Evolutionary conservation across 2,888 invertebrate genomes (phyloP), one percentile per base, ranked within the genome.

Genomic region (Drosophila sordidula): DNA sequence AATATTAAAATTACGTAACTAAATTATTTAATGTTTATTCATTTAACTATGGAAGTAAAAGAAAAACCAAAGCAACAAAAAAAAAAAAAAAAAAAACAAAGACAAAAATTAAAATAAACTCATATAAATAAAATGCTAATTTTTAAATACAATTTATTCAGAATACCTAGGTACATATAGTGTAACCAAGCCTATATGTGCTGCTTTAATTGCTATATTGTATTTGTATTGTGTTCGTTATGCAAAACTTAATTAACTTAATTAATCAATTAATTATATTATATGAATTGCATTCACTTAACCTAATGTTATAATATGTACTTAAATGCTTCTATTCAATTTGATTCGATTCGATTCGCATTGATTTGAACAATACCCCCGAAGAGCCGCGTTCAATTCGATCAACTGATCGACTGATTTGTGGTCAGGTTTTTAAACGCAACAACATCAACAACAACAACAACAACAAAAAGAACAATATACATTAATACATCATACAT

Each of bases 21-120:
- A 85, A 82, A 85, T 82, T 85, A 82, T 82, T 82, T 79, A 80
- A 86, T 81, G 87, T 83, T 83, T 83, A 83, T 67, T 83, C 66
- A 80, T 83, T 83, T 80, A 72, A 68, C 55, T 58, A 75, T 56
- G 54, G 45, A 55, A 78, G 25, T 44, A 58, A 63, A 57, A 54
- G 11, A 49, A 50, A 57, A 44, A 61, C 16, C 11, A 16, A 36
- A 64, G 44, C 44, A 22, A 59, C 34, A 32, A 38, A 34, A n/a
- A 11, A 5, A 1, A 26, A 29, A 44, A 9, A 34, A 41, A 39
- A 56, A 45, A 39, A 57, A 34, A 18, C 51, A 16, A 39, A 29
- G 11, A 29, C 34, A 38, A 51, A 32, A 55, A 32, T 52, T 47
- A 39, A 59, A 54, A 69, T 45, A 71, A 41, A 70, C 25, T 56